Percentiles rank a stretch among this genome's conserved stretches.
Evolutionary conservation across 2,888 invertebrate genomes (phyloP).

Genomic region (Cyclophora albipunctata): DNA sequence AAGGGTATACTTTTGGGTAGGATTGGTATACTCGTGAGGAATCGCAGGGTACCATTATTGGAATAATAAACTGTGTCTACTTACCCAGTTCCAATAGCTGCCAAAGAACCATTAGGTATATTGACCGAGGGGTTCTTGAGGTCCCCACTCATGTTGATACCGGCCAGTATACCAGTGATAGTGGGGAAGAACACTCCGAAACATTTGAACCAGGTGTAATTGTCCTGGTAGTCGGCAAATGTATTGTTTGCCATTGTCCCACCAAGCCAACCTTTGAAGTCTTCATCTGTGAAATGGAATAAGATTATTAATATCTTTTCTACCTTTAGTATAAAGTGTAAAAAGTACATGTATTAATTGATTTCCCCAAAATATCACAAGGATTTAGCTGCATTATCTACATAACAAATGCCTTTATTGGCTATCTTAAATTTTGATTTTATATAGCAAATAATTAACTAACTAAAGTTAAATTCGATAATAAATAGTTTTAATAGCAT

Average conservation of each 20-base stretch:
- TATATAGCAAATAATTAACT: too few relatives aligned
- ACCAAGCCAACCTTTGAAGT: constrained; percentile 91
- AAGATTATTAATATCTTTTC: neutral
- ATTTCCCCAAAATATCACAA: neutral
- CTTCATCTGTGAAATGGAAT: constrained; percentile 38
- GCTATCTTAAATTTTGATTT: too few relatives aligned
- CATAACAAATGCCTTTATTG: too few relatives aligned
- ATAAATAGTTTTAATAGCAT: too few relatives aligned
- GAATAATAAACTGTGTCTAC: constrained; percentile 2
- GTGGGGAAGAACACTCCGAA: constrained; percentile 99
- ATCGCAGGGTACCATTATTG: too few relatives aligned
- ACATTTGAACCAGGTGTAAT: constrained; percentile 94
- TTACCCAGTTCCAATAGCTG: constrained; percentile 92
- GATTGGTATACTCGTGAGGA: too few relatives aligned
- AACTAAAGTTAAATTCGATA: too few relatives aligned
- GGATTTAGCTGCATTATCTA: too few relatives aligned
- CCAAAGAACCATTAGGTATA: constrained; percentile 95
- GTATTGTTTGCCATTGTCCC: constrained; percentile 88
- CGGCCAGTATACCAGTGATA: constrained; percentile 96
- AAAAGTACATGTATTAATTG: neutral
- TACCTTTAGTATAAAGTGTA: neutral
- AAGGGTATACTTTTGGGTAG: too few relatives aligned
- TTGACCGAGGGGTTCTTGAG: constrained; percentile 92
- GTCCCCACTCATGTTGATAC: constrained; percentile 99
- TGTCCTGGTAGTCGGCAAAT: constrained; percentile 84